Conservation (phyloP, 2,888 invertebrate genomes). For the Philaethria dido region DNA sequence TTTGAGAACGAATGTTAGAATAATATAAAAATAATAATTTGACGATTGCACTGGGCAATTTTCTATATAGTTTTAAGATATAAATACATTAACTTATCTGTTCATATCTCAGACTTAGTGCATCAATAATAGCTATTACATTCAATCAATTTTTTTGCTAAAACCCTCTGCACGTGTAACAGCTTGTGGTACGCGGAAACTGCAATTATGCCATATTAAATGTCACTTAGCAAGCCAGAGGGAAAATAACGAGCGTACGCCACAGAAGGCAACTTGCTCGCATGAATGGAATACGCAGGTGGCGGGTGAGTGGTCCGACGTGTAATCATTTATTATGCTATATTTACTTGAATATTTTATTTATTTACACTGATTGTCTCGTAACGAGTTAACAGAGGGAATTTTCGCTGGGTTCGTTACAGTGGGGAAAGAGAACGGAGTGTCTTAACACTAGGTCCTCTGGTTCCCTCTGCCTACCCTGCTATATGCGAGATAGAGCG, state of each 20-base stretch:
- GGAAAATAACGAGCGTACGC: slow-evolving; percentile 46
- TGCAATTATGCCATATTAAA: slow-evolving; percentile 46
- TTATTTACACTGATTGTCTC: not conserved
- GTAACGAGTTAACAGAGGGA: no score
- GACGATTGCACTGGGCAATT: not conserved
- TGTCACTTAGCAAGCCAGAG: slow-evolving; percentile 39
- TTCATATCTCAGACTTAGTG: not conserved
- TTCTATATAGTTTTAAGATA: not conserved
- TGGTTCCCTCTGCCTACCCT: no score
- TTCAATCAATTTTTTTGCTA: not conserved
- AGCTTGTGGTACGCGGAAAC: slow-evolving; percentile 43
- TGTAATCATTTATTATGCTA: slow-evolving; percentile 5
- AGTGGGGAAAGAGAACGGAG: no score
- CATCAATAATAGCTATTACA: not conserved
- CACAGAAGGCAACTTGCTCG: slow-evolving; percentile 48
- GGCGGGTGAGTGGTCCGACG: slow-evolving; percentile 16
- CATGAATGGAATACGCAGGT: slow-evolving; percentile 55
- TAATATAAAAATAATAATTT: no score
- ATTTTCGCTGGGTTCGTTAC: no score
- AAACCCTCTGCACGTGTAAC: slow-evolving; percentile 42
- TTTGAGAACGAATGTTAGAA: no score
- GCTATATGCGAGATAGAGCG: no score
- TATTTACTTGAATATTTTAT: not conserved
- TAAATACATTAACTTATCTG: not conserved
- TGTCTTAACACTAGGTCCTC: no score